A percentile compares a stretch with the other conserved stretches of the same genome.
These are phyloP conservation scores for Platysternon megacephalum DNA, from an alignment of 2,113 vertebrate genomes.

Conservation along the genomic window DNA sequence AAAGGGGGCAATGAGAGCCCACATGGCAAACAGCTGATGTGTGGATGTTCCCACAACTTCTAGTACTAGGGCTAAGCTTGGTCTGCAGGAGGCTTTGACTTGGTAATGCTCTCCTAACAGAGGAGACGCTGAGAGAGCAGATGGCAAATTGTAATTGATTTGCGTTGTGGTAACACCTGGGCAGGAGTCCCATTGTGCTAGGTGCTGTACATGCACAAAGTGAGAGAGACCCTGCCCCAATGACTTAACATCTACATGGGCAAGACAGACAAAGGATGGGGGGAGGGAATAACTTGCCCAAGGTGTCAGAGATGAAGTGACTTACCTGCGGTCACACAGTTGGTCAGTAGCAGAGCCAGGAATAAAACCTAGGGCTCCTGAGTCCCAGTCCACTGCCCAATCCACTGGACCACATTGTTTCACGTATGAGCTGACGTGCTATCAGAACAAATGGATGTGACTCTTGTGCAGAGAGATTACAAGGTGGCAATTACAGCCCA, in stretches of 20 bases:
- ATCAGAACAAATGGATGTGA: background rate
- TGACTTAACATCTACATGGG: background rate
- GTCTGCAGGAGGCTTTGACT: background rate
- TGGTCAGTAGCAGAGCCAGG: background rate
- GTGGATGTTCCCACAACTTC: background rate
- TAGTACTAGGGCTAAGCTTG: background rate
- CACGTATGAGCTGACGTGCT: background rate
- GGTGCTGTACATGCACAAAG: background rate
- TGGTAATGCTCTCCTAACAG: background rate
- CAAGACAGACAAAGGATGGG: background rate
- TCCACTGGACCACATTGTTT: background rate
- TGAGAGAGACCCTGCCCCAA: background rate
- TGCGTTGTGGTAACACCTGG: background rate
- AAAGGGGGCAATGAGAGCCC: background rate
- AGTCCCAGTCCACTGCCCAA: background rate
- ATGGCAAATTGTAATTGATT: background rate
- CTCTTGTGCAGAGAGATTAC: background rate
- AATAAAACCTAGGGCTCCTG: background rate
- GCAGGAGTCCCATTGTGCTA: background rate
- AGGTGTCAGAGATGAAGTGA: background rate
- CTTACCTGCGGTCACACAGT: no score
- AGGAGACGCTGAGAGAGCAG: background rate
- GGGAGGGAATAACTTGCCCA: background rate
- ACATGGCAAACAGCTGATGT: background rate
- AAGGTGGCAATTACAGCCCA: background rate